Percentiles rank a stretch among this genome's conserved stretches.
phyloP scores from a whole-genome alignment of 2,113 vertebrate genomes.

The Oryzias curvinotus region DNA sequence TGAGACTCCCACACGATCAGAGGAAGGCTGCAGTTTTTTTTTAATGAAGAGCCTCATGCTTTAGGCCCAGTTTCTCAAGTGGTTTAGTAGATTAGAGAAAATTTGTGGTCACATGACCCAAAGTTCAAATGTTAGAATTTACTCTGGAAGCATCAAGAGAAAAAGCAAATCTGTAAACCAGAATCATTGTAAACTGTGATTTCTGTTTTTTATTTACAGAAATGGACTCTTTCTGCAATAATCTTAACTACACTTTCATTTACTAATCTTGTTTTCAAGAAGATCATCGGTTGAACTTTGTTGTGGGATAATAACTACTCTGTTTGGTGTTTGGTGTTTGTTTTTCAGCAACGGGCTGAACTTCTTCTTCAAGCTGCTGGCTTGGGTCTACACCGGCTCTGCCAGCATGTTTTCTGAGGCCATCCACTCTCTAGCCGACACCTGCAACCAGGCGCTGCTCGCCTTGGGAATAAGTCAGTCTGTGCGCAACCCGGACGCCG shows the following conservation, averaged over 20 bases:
- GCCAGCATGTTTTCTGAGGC: conserved; percentile 99
- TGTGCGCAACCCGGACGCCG: conserved; percentile 88
- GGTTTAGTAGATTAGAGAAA: conserved; percentile 63
- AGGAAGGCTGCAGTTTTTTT: neutral
- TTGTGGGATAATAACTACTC: neutral
- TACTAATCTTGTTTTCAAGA: too few species aligned
- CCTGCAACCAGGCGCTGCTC: conserved; percentile 94
- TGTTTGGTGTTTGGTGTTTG: conserved; percentile 36
- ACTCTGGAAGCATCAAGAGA: neutral
- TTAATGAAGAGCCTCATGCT: neutral
- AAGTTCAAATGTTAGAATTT: neutral
- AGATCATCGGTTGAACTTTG: too few species aligned
- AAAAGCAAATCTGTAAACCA: neutral
- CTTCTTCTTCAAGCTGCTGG: conserved; percentile 97
- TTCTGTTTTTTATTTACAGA: too few species aligned
- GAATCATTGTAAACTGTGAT: too few species aligned
- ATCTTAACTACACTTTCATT: too few species aligned
- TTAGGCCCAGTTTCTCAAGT: conserved; percentile 30
- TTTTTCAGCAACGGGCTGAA: conserved; percentile 93
- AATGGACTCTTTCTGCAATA: too few species aligned
- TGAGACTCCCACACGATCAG: too few species aligned
- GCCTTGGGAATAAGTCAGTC: conserved; percentile 97
- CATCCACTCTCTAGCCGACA: conserved; percentile 96
- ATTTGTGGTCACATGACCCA: conserved; percentile 66
- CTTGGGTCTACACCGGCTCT: conserved; percentile 98